Evolutionary conservation across 1,140 invertebrate species (phyloP).

Genomic region (Macrostomum lignano): DNA sequence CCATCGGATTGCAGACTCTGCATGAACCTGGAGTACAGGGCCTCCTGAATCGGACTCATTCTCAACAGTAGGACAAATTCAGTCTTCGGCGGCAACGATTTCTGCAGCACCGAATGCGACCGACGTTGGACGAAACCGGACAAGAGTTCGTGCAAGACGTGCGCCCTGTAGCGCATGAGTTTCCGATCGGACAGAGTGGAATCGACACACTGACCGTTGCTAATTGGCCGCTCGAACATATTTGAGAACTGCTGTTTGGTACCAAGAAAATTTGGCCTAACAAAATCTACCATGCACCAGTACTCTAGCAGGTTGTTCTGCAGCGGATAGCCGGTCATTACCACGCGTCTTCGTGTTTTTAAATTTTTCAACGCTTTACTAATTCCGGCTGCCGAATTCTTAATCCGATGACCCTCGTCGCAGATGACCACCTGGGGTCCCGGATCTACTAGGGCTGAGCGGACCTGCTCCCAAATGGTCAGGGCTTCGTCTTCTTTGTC

Average conservation of each 20-base stretch:
- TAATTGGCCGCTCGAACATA: constrained; percentile 36
- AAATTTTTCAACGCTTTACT: constrained; percentile 55
- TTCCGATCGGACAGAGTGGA: constrained; percentile 57
- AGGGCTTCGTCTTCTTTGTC: no score
- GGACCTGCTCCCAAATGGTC: no score
- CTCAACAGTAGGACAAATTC: constrained; percentile 72
- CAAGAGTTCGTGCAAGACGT: constrained; percentile 65
- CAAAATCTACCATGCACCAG: constrained; percentile 63
- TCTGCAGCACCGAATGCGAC: constrained; percentile 63
- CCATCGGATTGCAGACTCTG: constrained; percentile 8
- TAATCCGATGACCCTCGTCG: constrained; percentile 75
- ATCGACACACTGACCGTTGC: constrained; percentile 71
- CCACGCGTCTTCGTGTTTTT: constrained; percentile 44
- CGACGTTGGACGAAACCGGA: constrained; percentile 62
- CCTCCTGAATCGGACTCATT: constrained; percentile 48
- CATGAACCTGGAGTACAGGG: constrained; percentile 33
- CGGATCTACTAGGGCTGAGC: constrained; percentile 77
- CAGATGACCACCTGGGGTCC: constrained; percentile 64
- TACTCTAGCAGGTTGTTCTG: constrained; percentile 81
- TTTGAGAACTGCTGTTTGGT: constrained; percentile 64
- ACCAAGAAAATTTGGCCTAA: constrained; percentile 67
- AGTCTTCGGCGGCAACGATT: constrained; percentile 65
- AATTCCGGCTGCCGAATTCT: constrained; percentile 53
- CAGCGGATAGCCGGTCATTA: constrained; percentile 70
- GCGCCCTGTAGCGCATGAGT: constrained; percentile 67